Evolutionary conservation across 2,113 vertebrate species (phyloP).

Genomic region (Rhineura floridana): DNA sequence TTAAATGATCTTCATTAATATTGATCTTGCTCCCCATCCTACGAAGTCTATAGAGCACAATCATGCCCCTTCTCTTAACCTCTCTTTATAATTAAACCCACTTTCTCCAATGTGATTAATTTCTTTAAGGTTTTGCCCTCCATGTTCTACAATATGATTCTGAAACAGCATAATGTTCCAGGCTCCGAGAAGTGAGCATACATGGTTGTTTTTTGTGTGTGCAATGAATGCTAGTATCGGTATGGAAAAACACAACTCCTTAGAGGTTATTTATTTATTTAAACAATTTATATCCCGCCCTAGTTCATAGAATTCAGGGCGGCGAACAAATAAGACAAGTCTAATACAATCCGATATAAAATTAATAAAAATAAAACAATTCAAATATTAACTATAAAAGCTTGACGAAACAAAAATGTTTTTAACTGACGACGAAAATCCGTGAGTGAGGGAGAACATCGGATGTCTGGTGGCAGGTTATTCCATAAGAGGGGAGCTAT

Average conservation of each 20-base stretch:
- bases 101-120: background rate
- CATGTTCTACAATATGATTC: fast-evolving
- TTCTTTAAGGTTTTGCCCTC: background rate
- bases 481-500: too few species aligned
- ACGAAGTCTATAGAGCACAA: background rate
- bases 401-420: too few species aligned
- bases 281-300: too few species aligned
- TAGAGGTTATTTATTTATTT: too few species aligned
- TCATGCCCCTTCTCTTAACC: background rate
- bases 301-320: too few species aligned
- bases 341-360: too few species aligned
- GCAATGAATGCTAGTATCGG: background rate
- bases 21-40: background rate
- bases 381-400: too few species aligned
- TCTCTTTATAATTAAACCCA: background rate
- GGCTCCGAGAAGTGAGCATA: background rate
- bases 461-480: too few species aligned
- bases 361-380: too few species aligned
- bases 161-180: background rate
- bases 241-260: background rate
- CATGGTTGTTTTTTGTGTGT: fast-evolving
- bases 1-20: background rate
- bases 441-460: too few species aligned
- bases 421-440: too few species aligned
- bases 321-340: too few species aligned